Evolutionary conservation across 2,797 vertebrate species (phyloP), one percentile per base, ranked within the genome.

Genomic region (Chaenodraco wilsoni): DNA sequence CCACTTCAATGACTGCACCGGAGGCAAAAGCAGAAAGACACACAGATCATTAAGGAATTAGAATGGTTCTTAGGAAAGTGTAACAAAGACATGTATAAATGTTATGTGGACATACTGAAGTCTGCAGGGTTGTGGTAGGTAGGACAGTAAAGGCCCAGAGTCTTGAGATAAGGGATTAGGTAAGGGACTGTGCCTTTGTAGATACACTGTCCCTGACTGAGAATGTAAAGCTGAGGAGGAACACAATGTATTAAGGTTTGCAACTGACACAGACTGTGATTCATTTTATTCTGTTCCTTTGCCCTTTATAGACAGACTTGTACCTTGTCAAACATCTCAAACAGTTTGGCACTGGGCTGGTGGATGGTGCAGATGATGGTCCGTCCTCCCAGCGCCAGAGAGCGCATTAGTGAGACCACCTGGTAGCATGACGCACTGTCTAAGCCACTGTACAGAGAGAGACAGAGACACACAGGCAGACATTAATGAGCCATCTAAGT

Each of bases 321-420:
- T 65, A 97, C 97, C 96, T 98, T 97, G 93, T 99, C 96, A 8
- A 99, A 98, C 96, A 97, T 96, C 92, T 98, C 97, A 49, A 98
- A 98, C 83, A 98, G 96, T 90, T 97, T 98, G 85, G 97, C 97
- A 12, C 97, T 99, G 62, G 97, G 97, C 89, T 98, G 97, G 90
- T 99, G 97, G 90, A 99, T 97, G 85, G 97, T 98, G 83, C 97
- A 99, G 92, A 99, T 98, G 91, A 99, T 96, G 40, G 97, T 98
- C 37, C 96, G 95, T 17, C 97, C 97, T 0, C 96, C 96, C 69
- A 96, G 95, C 0, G 97, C 97, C 88, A 99, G 88, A 44, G 97
- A 98, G 46, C 95, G 95, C 95, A 99, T 94, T 66, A 98, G 88
- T 16, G 97, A 98, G 46, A 98, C 96, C 75, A 98, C 97, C 91